Percentiles rank a stretch among this genome's conserved stretches.
Evolutionary conservation across 2,888 invertebrate species (phyloP).

Genomic region (Troilus luridus): DNA sequence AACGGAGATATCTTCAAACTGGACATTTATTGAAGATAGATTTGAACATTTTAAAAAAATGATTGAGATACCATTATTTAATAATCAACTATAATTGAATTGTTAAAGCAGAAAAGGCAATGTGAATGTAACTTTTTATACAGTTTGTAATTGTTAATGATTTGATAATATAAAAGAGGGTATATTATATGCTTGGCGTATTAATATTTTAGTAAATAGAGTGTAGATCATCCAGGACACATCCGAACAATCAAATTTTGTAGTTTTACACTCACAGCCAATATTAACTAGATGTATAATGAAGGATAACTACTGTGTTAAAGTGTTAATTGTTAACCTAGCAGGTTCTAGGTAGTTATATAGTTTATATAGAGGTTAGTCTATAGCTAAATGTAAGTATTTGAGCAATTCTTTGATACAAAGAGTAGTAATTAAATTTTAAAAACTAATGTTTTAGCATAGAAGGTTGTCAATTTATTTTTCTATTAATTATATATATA

Average conservation of each 20-base stretch:
- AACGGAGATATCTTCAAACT: not conserved
- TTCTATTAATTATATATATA: not conserved
- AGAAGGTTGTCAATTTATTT: slow-evolving; percentile 39
- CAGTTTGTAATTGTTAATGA: not conserved
- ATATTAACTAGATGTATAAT: slow-evolving; percentile 35
- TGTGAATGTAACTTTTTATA: not conserved
- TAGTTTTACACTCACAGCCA: slow-evolving; percentile 53
- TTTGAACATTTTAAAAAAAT: not conserved
- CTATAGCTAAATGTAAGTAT: slow-evolving; percentile 13
- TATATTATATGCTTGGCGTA: slow-evolving; percentile 29
- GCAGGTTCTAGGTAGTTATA: slow-evolving; percentile 59
- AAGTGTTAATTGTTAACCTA: slow-evolving; percentile 60
- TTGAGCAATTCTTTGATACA: slow-evolving; percentile 15
- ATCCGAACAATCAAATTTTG: slow-evolving; percentile 55
- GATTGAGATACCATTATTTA: slow-evolving; percentile 21
- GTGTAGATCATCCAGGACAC: slow-evolving; percentile 27
- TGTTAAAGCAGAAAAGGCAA: not conserved
- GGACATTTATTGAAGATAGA: not conserved
- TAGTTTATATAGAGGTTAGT: slow-evolving; percentile 53
- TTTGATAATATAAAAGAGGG: not conserved
- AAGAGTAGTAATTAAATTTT: not conserved
- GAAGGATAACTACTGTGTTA: slow-evolving; percentile 44
- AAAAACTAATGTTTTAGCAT: slow-evolving; percentile 1
- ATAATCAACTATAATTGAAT: not conserved
- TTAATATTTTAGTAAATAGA: slow-evolving; percentile 40